phyloP scores from a whole-genome alignment of 2,797 vertebrate species.

The Hemitrygon akajei region DNA sequence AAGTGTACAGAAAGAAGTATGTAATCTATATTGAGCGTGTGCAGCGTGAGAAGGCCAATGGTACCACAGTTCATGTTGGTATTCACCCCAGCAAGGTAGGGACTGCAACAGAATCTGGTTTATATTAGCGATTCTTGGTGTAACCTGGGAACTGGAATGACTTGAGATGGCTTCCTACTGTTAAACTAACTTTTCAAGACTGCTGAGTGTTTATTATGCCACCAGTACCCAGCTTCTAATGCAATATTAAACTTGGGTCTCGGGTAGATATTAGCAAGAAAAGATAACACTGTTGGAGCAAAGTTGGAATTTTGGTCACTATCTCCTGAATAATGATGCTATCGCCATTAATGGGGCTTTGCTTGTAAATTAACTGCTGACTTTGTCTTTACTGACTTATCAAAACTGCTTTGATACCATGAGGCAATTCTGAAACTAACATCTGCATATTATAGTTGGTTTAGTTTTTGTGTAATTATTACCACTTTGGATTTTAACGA shows the following conservation, averaged over 20 bases:
- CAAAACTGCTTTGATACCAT: not conserved
- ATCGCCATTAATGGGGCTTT: not conserved
- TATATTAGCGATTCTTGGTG: not conserved
- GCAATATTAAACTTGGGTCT: not conserved
- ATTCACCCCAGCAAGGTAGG: constrained; percentile 90
- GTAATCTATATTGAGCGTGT: constrained; percentile 91
- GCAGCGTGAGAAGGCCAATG: constrained; percentile 93
- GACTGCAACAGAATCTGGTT: not conserved
- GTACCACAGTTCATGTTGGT: constrained; percentile 84
- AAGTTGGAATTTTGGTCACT: not conserved
- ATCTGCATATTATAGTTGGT: not conserved
- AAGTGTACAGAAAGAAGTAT: constrained; percentile 91
- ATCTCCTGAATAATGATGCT: not conserved
- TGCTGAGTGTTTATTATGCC: not conserved
- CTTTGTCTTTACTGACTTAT: not conserved
- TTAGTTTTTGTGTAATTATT: not conserved
- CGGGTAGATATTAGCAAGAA: not conserved
- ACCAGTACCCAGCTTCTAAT: not conserved
- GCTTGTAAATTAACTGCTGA: not conserved
- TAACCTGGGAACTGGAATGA: not conserved
- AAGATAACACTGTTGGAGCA: not conserved
- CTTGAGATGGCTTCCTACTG: not conserved
- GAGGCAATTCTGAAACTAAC: not conserved
- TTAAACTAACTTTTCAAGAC: not conserved
- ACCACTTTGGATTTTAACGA: not conserved